Evolutionary conservation across 2,888 invertebrate genomes (phyloP).

Genomic region (Parthenolecanium corni): DNA sequence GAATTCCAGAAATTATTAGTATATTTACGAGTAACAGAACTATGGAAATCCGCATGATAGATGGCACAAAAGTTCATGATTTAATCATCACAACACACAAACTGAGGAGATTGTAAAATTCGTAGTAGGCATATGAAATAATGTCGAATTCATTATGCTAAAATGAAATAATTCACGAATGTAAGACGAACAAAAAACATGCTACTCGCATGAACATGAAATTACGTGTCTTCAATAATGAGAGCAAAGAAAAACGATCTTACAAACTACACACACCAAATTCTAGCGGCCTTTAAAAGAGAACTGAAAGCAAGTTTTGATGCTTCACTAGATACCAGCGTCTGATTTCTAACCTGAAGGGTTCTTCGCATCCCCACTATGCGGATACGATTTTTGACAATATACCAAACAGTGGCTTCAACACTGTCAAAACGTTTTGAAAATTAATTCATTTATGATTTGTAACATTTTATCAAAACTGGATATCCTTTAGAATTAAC

Average conservation of each 20-base stretch:
- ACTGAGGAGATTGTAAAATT: neutral
- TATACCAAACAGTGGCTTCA: constrained; percentile 2
- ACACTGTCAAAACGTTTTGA: no score
- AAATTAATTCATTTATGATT: no score
- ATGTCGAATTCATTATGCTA: neutral
- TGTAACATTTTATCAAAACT: no score
- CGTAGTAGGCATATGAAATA: neutral
- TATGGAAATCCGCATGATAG: constrained; percentile 12
- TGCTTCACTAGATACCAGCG: constrained; percentile 2
- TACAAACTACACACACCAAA: neutral
- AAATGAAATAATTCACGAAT: neutral
- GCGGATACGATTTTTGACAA: constrained; percentile 3
- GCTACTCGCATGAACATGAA: constrained; percentile 6
- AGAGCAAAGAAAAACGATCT: constrained; percentile 4
- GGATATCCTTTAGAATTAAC: no score
- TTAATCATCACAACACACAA: constrained; percentile 13
- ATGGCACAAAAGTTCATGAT: constrained; percentile 16
- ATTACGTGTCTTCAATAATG: constrained; percentile 12
- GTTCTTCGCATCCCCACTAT: constrained; percentile 17
- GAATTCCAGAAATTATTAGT: neutral
- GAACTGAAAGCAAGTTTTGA: constrained; percentile 20
- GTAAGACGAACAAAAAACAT: neutral
- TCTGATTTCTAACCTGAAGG: constrained; percentile 16
- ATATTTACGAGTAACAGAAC: constrained; percentile 1
- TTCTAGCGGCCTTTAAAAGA: constrained; percentile 15